Evolutionary conservation across 2,113 vertebrate genomes (phyloP).

Genomic region (Merops nubicus): DNA sequence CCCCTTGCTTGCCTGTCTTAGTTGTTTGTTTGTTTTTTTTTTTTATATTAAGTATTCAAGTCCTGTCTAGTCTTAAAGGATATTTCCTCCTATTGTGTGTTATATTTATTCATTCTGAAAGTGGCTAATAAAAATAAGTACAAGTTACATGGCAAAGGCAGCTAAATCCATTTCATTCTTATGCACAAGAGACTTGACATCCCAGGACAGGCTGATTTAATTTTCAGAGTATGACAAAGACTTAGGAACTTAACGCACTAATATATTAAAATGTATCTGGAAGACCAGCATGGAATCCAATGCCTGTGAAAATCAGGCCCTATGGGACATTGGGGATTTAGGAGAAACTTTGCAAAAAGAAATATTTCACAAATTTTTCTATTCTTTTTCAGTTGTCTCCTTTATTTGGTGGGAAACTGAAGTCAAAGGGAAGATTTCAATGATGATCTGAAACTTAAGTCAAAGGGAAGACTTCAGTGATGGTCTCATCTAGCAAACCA

Average conservation of each 20-base stretch:
- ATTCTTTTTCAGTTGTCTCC: background rate
- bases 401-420: background rate
- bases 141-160: conserved; percentile 23
- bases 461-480: background rate
- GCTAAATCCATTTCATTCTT: conserved; percentile 54
- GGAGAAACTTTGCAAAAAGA: background rate
- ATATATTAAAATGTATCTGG: background rate
- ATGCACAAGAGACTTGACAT: conserved; percentile 6
- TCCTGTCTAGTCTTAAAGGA: background rate
- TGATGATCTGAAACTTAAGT: background rate
- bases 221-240: conserved; percentile 37
- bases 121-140: conserved; percentile 49
- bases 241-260: background rate
- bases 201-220: conserved; percentile 36
- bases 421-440: background rate
- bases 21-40: background rate
- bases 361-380: background rate
- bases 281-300: background rate
- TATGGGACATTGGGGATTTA: background rate
- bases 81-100: conserved; percentile 39
- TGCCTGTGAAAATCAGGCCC: background rate
- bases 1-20: background rate
- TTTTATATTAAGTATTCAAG: conserved; percentile 15
- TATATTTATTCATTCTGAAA: conserved; percentile 52
- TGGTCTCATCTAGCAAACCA: background rate